A percentile compares a stretch with the other conserved stretches of the same genome.
Evolutionary conservation across 2,888 invertebrate species (phyloP).

Genomic region (Andrena minutula): DNA sequence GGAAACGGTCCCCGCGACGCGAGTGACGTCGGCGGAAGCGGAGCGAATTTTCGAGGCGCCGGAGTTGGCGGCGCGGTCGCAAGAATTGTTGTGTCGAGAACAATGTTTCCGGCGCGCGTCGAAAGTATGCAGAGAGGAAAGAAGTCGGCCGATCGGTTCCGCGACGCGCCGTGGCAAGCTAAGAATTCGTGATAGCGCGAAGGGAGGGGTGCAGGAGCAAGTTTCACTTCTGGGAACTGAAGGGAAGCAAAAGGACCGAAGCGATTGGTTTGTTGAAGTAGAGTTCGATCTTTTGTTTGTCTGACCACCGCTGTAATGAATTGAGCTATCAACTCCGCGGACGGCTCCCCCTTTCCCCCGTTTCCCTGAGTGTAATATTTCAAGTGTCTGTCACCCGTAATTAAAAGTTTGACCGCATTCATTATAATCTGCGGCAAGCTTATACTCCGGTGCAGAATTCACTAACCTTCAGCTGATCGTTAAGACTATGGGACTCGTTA

Average conservation of each 20-base stretch:
- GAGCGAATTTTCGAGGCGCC: constrained; percentile 10
- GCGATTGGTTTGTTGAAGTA: constrained; percentile 1
- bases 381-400: constrained; percentile 2
- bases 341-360: background rate
- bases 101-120: constrained; percentile 10
- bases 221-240: background rate
- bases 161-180: background rate
- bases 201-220: background rate
- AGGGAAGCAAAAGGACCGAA: background rate
- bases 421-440: constrained; percentile 5
- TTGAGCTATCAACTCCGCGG: constrained; percentile 1
- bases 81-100: constrained; percentile 26
- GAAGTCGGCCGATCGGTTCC: constrained; percentile 24
- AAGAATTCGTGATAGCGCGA: background rate
- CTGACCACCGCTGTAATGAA: constrained; percentile 3
- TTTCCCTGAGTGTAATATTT: constrained; percentile 6
- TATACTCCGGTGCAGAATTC: background rate
- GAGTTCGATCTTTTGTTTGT: constrained; percentile 10
- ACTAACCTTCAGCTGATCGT: background rate
- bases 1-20: background rate
- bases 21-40: background rate
- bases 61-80: background rate
- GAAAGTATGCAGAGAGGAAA: background rate
- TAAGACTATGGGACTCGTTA: constrained; percentile 1
- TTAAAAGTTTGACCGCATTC: constrained; percentile 10